Evolutionary conservation across 2,797 vertebrate genomes (phyloP).

Genomic region (Ceryle rudis): DNA sequence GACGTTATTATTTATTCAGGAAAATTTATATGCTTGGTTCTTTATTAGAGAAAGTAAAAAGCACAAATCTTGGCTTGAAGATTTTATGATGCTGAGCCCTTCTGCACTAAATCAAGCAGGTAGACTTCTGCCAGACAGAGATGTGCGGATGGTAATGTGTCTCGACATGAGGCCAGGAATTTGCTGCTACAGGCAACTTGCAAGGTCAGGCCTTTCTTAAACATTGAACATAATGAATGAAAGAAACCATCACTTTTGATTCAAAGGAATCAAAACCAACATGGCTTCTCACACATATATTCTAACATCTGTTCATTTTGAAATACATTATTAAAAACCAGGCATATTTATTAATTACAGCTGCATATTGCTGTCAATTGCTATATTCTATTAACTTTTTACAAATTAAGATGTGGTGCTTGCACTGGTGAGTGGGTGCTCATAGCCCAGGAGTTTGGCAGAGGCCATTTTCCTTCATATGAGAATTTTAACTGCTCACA

Average conservation of each 20-base stretch:
- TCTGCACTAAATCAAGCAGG: neutral
- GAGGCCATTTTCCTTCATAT: neutral
- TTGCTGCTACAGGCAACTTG: neutral
- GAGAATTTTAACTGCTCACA: neutral
- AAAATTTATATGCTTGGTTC: neutral
- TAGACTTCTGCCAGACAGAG: neutral
- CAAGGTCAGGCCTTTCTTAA: neutral
- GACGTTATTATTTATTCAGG: conserved; percentile 9
- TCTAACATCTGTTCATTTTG: neutral
- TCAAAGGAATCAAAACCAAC: neutral
- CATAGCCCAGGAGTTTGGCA: neutral
- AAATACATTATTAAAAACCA: neutral
- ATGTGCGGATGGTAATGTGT: neutral
- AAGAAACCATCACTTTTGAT: neutral
- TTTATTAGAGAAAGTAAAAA: conserved; percentile 14
- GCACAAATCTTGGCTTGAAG: neutral
- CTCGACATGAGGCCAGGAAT: neutral
- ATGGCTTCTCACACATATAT: neutral
- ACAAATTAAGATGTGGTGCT: neutral
- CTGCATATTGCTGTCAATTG: neutral
- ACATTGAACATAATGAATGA: neutral
- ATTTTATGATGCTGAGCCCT: neutral
- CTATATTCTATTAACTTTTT: neutral
- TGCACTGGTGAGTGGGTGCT: neutral
- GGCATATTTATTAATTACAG: neutral